Evolutionary conservation across 2,113 vertebrate species (phyloP).

Genomic region (Octodon degus): DNA sequence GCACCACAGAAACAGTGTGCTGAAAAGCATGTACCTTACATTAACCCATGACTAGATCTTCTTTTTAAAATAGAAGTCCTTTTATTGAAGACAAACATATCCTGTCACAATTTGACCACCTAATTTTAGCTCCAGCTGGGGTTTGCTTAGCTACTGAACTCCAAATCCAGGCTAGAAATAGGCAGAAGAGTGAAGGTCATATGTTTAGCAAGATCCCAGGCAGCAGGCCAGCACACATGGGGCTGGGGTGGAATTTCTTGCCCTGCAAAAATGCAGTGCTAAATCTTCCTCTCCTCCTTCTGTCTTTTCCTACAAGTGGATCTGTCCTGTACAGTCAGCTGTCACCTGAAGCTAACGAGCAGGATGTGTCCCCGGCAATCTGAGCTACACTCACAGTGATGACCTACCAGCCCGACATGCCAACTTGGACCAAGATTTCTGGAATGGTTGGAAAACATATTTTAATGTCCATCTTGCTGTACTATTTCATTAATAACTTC

Average conservation of each 20-base stretch:
- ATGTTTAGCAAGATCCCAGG: slow-evolving; percentile 89
- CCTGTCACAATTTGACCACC: slow-evolving; percentile 86
- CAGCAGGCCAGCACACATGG: slow-evolving; percentile 89
- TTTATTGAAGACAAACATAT: slow-evolving; percentile 85
- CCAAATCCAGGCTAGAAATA: slow-evolving; percentile 91
- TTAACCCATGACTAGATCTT: slow-evolving; percentile 69
- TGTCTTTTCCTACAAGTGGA: slow-evolving; percentile 86
- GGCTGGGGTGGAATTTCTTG: slow-evolving; percentile 92
- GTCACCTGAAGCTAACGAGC: slow-evolving; percentile 90
- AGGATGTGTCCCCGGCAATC: slow-evolving; percentile 88
- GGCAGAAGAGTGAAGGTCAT: slow-evolving; percentile 89
- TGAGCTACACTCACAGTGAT: slow-evolving; percentile 87
- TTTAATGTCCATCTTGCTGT: slow-evolving; percentile 87
- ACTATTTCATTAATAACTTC: slow-evolving; percentile 87
- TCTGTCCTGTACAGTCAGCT: slow-evolving; percentile 87
- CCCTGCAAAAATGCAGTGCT: slow-evolving; percentile 90
- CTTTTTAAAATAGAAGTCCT: slow-evolving; percentile 83
- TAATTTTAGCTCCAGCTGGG: slow-evolving; percentile 91
- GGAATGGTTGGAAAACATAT: slow-evolving; percentile 88
- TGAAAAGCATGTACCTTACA: slow-evolving; percentile 82
- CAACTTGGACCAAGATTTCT: slow-evolving; percentile 87
- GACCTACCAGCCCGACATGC: slow-evolving; percentile 84
- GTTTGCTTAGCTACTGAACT: slow-evolving; percentile 85
- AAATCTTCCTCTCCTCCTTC: slow-evolving; percentile 88
- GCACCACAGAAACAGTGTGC: slow-evolving; percentile 75